These are phyloP conservation scores for Cyprinodon diabolis DNA, from an alignment of 2,797 vertebrate genomes.

Conservation along the genomic window DNA sequence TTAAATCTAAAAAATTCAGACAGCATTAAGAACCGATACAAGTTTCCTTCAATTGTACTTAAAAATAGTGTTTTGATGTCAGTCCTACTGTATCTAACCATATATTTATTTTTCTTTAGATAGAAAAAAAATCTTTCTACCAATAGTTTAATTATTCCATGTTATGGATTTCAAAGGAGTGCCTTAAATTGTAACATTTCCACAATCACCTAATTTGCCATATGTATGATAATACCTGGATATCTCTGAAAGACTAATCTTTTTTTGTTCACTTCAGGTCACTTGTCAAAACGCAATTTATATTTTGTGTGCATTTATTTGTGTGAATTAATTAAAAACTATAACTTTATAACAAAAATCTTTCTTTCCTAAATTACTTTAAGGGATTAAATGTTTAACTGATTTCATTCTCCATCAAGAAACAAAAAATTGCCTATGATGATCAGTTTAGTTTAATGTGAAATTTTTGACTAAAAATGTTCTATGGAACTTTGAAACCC, in stretches of 20 bases:
- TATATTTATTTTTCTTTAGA: conserved; percentile 33
- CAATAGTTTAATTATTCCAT: conserved; percentile 22
- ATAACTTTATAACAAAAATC: not conserved
- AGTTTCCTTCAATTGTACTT: conserved; percentile 22
- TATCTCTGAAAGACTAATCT: conserved; percentile 36
- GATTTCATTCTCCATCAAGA: not conserved
- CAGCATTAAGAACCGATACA: not conserved
- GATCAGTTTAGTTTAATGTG: too few species aligned
- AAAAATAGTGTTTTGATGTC: conserved; percentile 30
- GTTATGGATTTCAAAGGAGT: conserved; percentile 51
- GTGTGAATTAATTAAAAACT: conserved; percentile 12
- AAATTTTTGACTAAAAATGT: not conserved
- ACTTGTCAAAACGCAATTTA: conserved; percentile 20
- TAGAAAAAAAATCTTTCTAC: conserved; percentile 11
- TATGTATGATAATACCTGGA: conserved; percentile 31
- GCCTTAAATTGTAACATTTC: conserved; percentile 63
- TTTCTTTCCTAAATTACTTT: conserved; percentile 4
- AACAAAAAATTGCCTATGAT: not conserved
- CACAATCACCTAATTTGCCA: conserved; percentile 51
- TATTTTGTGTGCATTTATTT: conserved; percentile 16
- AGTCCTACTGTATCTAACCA: conserved; percentile 12
- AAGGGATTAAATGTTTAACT: conserved; percentile 5
- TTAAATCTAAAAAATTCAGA: too few species aligned
- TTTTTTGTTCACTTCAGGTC: conserved; percentile 44
- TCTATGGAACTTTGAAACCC: too few species aligned